Base-by-base conservation (phyloP, 2,113 vertebrate species). In the Neogobius melanostomus region DNA sequence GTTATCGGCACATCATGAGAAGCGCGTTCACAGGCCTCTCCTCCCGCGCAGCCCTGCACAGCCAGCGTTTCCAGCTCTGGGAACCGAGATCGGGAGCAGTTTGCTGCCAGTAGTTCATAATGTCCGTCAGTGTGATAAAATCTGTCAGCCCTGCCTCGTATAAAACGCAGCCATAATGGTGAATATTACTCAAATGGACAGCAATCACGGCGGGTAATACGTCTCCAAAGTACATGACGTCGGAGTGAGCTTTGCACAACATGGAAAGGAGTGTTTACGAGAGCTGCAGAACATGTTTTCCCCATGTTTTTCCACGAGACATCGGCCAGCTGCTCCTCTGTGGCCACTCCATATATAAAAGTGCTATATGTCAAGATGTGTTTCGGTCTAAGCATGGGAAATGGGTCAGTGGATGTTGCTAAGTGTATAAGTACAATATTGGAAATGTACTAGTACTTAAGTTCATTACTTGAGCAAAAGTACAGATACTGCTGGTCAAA, bases 11-110 rank as follows among this genome's bases (percentile, higher is more conserved):
- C 74, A 65, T 72, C 42, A 68, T 49, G 4, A 76, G 69, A 73
- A 82, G 45, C 17, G 14, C 48, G 69, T 88, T 83, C 81, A 75
- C 57, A 50, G 65, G 45, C 43, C 14, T 15, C 14, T 53, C 42
- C 69, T 83, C 42, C 69, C 82, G 53, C 57, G 77, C 71, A 64
- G 51, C 51, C 16, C 51, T 69, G 46, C 68, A 57, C 64, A 46
- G 52, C 8, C 36, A 12, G 46, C 53, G 12, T 88, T 89, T 85
- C 78, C 54, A 64, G 75, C 86, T 83, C 82, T 85, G 76, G 73
- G 79, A 88, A 86, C 61, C 7, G 36, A 78, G 74, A 79, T 87
- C 68, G 76, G 48, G 36, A 69, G 82, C 66, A 72, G 84, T 89
- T 86, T 85, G 72, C 76, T 84, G 75, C 85, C 84, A 82, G 76